Evolutionary conservation across 2,888 invertebrate species (phyloP), one percentile per base, ranked within the genome.

Genomic region (Cenopis cana): DNA sequence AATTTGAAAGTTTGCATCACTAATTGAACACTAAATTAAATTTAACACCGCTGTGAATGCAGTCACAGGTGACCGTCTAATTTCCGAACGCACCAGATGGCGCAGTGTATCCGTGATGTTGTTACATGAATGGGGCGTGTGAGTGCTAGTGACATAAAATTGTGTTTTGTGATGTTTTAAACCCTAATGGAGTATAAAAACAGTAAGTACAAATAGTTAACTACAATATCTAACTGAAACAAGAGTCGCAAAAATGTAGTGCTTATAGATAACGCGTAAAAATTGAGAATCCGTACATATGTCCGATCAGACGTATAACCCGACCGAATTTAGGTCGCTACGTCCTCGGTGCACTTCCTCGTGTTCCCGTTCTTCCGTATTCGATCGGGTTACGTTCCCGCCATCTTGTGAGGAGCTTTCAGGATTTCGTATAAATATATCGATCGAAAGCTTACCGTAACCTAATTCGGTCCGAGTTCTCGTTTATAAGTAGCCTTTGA

Each of bases 121-220:
- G 89, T 89, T 91, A 87, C 90, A 87, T 87, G 89, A 88, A 89
- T 88, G 93, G 93, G 93, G 93, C 93, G 93, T 93, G 91, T 91
- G 89, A 91, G 92, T 93, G 93, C 90, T 91, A 89, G 93, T 91
- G 91, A 87, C 87, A 88, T 91, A 87, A 86, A 82, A 83, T 79
- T 84, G 91, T 93, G 92, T 91, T 91, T 92, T 90, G 92, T 93
- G 92, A 86, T 90, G 86, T 87, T 88, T 82, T 85, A 87, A 83
- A 85, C 81, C 81, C 84, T 84, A 85, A 89, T 87, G 86, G 85
- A 89, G 85, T 80, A 82, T 76, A 81, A 84, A 89, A 91, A 89
- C 87, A 88, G 93, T 93, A 77, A 91, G 93, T 88, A 80, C 73
- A 83, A 68, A 74, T 77, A 77, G 76, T 82, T 89, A 79, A 84